Conservation (phyloP, 1,140 invertebrate genomes). For the Aphelenchoides fujianensis region DNA sequence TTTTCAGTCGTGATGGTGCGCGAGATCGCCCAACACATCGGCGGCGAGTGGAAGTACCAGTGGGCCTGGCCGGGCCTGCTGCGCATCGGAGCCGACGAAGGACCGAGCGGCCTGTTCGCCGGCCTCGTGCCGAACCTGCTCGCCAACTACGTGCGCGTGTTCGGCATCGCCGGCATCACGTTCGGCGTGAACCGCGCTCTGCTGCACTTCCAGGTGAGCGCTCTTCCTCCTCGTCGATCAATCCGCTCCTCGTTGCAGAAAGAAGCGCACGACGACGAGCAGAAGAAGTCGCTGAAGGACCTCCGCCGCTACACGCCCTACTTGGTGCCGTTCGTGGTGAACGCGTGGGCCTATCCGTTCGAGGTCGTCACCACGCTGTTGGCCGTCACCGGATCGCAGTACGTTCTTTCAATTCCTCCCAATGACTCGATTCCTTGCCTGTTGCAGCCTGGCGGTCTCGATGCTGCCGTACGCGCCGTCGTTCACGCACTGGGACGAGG, state of each 20-base stretch:
- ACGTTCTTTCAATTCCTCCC: too few species aligned
- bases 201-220: constrained; percentile 24
- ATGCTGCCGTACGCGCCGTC: constrained; percentile 57
- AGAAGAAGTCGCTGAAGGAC: constrained; percentile 23
- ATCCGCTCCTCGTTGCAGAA: constrained; percentile 22
- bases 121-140: constrained; percentile 55
- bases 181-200: constrained; percentile 45
- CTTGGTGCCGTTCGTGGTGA: constrained; percentile 48
- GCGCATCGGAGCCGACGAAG: constrained; percentile 54
- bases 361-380: constrained; percentile 54
- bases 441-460: constrained; percentile 57
- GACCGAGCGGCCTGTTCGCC: constrained; percentile 50
- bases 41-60: constrained; percentile 52
- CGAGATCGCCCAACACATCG: constrained; percentile 59
- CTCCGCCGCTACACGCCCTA: constrained; percentile 27
- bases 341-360: constrained; percentile 53
- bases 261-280: constrained; percentile 43
- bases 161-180: constrained; percentile 32
- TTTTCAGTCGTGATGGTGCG: constrained; percentile 55
- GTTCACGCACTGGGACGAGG: constrained; percentile 54
- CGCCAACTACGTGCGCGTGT: constrained; percentile 47
- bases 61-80: constrained; percentile 29
- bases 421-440: too few species aligned
- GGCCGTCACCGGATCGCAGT: constrained; percentile 56
- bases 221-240: constrained; percentile 14